These are phyloP conservation scores for Bombus ignitus DNA, from an alignment of 1,140 invertebrate species.

Conservation along the genomic window DNA sequence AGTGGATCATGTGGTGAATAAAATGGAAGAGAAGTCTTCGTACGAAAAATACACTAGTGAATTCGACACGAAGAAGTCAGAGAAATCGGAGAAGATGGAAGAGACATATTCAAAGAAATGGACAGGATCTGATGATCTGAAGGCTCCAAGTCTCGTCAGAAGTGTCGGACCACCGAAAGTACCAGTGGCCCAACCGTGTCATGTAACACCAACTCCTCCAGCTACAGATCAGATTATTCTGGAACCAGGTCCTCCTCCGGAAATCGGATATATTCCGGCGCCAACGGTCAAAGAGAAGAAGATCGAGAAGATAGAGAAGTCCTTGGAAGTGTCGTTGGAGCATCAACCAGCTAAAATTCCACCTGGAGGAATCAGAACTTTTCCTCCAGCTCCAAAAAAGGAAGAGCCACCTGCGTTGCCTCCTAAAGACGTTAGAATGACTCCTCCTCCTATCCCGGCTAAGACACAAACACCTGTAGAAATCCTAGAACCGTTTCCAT, in stretches of 20 bases:
- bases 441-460: constrained; percentile 79
- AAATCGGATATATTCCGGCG: constrained; percentile 85
- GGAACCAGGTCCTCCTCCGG: constrained; percentile 86
- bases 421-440: constrained; percentile 79
- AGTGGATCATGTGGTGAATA: constrained; percentile 80
- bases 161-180: constrained; percentile 73
- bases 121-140: constrained; percentile 81
- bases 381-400: constrained; percentile 78
- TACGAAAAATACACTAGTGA: constrained; percentile 76
- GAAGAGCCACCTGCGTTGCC: constrained; percentile 77
- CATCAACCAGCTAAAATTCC: constrained; percentile 83
- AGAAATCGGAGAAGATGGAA: constrained; percentile 78
- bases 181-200: constrained; percentile 68
- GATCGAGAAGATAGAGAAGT: constrained; percentile 85
- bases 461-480: constrained; percentile 66
- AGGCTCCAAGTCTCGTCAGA: constrained; percentile 83
- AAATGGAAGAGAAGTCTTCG: constrained; percentile 74
- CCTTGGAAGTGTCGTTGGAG: constrained; percentile 83
- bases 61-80: constrained; percentile 73
- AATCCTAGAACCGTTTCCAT: constrained; percentile 83
- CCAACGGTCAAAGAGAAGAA: constrained; percentile 81
- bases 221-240: constrained; percentile 68
- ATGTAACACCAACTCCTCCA: constrained; percentile 29
- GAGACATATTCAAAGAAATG: constrained; percentile 79
- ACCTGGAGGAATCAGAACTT: constrained; percentile 82